These are phyloP conservation scores for Strigamia maritima DNA, from an alignment of 2,888 invertebrate species.

Conservation along the genomic window DNA sequence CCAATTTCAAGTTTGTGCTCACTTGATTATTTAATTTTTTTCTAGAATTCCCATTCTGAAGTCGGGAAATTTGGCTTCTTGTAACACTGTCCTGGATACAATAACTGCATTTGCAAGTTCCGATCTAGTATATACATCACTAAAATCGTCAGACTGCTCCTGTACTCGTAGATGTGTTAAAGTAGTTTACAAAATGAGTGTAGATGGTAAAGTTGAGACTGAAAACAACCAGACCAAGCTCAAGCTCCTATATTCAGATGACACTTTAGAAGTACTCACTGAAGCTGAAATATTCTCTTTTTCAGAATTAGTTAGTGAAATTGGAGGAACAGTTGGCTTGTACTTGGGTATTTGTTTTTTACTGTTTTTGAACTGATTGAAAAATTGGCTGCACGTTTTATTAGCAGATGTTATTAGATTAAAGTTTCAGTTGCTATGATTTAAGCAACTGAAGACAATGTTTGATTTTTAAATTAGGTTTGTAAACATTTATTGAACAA, in stretches of 20 bases:
- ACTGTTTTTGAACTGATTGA: neutral
- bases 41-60: neutral
- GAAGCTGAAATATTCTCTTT: neutral
- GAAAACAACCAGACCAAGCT: neutral
- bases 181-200: neutral
- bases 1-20: too few species aligned
- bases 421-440: too few species aligned
- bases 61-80: neutral
- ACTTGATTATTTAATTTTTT: neutral
- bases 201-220: neutral
- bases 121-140: neutral
- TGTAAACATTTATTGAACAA: too few species aligned
- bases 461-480: too few species aligned
- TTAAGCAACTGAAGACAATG: too few species aligned
- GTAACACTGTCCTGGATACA: neutral
- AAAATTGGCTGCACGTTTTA: neutral
- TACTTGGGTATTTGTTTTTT: neutral
- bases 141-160: neutral
- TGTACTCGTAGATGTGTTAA: neutral
- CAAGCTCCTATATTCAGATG: neutral
- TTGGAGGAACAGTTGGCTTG: neutral
- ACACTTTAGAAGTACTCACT: neutral
- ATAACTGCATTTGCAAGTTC: neutral
- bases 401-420: neutral
- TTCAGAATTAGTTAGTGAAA: neutral